Base-by-base conservation (phyloP, 92 coral and sea anemone species). In the Paramuricea clavata region DNA sequence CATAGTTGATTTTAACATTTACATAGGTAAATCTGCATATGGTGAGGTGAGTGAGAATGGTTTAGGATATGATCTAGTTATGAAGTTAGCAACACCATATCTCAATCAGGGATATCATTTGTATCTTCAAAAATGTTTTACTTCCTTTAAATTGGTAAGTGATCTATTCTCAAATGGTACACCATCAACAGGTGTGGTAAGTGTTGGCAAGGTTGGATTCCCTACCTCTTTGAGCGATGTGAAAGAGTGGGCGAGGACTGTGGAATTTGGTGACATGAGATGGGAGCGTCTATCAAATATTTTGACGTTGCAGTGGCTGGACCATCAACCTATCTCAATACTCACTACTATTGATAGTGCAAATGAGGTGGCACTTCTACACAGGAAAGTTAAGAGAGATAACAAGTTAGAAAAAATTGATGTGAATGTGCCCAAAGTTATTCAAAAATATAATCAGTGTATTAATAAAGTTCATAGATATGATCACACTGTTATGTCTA, bases 31-130 rank as follows among this genome's bases (percentile, higher is more conserved):
- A 25, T 50, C 36, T 13, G 49, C 9, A 10, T 15, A 12, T 47
- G 16, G 52, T 9, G 52, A 47, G 10, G 17, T 15, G 52, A 9
- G 15, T 10, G 17, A 6, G 1, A 3, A 60, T 0, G 68, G 68
- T 30, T 26, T 60, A 2, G 68, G 68, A 0, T 60, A 60, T 60
- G 68, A 60, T 60, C 31, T 47, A 10, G 52, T 60, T 0, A 60
- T 60, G 68, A 26, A 60, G 33, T 26, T 60, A 15, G 68, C 15
- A 28, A 6, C 8, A 15, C 30, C 68, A 1, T 60, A 17, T 54
- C 65, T 85, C 21, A 76, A 81, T 75, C 91, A 91, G 31, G 97
- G 97, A 60, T 93, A 93, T 60, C 89, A 93, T 68, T 60, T 93
- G 43, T 93, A 47, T 85, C 49, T 89, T 60, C 93, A 93, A 47